Evolutionary conservation across 2,888 invertebrate species (phyloP), one percentile per base, ranked within the genome.

Genomic region (Isoperla grammatica): DNA sequence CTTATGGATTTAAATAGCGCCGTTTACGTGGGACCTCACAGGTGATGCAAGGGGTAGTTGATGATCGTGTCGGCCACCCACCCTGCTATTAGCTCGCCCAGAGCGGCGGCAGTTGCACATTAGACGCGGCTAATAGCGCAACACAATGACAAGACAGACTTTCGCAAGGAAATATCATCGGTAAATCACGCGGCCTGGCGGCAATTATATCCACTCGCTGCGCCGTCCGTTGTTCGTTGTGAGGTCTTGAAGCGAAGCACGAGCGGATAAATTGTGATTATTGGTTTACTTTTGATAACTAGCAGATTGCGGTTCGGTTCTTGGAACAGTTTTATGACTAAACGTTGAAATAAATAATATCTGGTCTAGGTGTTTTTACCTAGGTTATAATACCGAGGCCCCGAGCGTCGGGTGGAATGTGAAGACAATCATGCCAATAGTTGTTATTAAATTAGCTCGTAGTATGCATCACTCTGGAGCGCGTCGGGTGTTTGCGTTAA

Each of bases 391-490:
- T 29, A 8, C 8, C 4, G 8, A 29, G 29, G 4, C 4, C 29
- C 29, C 29, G 5, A 4, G 8, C 5, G 29, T 8, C 5, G 29
- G 5, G 29, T 4, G 8, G 8, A 29, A 29, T 29, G 5, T 29
- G 8, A 29, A 29, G 5, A 4, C 5, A 29, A 29, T 29, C 29
- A 29, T 29, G 29, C 29, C 29, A 29, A 29, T 29, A 29, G 29
- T 29, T 29, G 29, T 29, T 50, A 50, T 50, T 50, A 50, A 50
- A 50, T 50, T 50, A 50, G 49, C 22, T 50, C 29, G 49, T 50
- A 15, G 15, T 35, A 50, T 23, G 29, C 49, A 50, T 50, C 49
- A 50, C 22, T 50, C 29, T 29, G 49, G 29, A 29, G 49, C 11
- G 15, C 13, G 29, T 50, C 11, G 8, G 11, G 9, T 22, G 48